Evolutionary conservation across 2,797 vertebrate species (phyloP).

Genomic region (Furcifer pardalis): DNA sequence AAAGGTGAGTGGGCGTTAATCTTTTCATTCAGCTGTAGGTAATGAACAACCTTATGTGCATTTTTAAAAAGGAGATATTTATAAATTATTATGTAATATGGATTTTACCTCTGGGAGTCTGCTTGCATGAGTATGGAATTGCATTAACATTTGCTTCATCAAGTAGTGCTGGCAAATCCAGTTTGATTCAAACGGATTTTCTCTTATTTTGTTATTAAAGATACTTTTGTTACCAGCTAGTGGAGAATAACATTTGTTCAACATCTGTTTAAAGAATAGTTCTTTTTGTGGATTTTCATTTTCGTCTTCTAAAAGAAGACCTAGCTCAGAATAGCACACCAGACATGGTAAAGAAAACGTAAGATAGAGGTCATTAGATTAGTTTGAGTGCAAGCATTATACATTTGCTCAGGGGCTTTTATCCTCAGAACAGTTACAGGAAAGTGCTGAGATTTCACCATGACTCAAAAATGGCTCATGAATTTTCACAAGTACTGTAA

Average conservation of each 20-base stretch:
- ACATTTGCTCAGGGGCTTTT: background rate
- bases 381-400: background rate
- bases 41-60: constrained; percentile 58
- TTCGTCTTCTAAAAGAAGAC: background rate
- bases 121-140: constrained; percentile 45
- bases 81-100: constrained; percentile 64
- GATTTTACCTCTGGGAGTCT: constrained; percentile 53
- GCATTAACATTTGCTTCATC: constrained; percentile 40
- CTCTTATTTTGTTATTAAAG: constrained; percentile 46
- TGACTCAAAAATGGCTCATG: background rate
- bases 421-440: background rate
- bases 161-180: constrained; percentile 38
- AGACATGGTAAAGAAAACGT: constrained; percentile 1
- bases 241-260: constrained; percentile 43
- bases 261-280: constrained; percentile 4
- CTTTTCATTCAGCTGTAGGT: constrained; percentile 61
- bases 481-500: background rate
- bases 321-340: background rate
- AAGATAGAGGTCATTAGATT: background rate
- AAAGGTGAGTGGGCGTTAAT: constrained; percentile 85
- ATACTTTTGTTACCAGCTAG: constrained; percentile 8
- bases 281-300: constrained; percentile 25
- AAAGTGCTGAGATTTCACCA: background rate
- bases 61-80: constrained; percentile 63
- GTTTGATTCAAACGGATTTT: constrained; percentile 50